Evolutionary conservation across 92 coral and sea anemone species (phyloP).

Genomic region (Siderastrea siderea): DNA sequence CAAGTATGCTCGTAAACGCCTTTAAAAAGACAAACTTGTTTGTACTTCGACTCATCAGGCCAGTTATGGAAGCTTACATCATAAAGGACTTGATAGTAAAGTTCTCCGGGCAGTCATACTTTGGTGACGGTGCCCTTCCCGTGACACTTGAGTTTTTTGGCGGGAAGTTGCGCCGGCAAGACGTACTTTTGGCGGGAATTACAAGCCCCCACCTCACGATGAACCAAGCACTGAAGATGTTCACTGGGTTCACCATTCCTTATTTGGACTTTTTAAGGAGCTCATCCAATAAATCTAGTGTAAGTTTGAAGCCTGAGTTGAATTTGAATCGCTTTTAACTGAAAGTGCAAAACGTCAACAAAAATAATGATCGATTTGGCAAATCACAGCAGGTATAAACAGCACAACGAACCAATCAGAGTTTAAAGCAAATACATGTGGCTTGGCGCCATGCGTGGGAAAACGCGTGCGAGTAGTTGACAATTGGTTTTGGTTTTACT

Average conservation of each 20-base stretch:
- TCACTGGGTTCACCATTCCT: conserved; percentile 74
- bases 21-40: conserved; percentile 76
- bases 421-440: neutral
- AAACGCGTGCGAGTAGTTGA: no score
- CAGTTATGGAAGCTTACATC: conserved; percentile 81
- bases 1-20: conserved; percentile 60
- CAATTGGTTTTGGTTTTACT: no score
- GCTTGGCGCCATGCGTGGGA: no score
- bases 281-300: conserved; percentile 53
- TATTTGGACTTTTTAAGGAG: conserved; percentile 77
- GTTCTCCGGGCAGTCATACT: conserved; percentile 82
- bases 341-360: neutral
- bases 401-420: neutral
- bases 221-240: conserved; percentile 71
- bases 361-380: neutral
- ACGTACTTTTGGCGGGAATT: conserved; percentile 82
- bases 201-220: conserved; percentile 76
- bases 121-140: conserved; percentile 68
- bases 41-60: conserved; percentile 80
- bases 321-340: neutral
- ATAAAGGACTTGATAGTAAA: conserved; percentile 76
- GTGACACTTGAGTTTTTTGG: conserved; percentile 79
- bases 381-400: neutral
- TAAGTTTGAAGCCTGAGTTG: conserved; percentile 29
- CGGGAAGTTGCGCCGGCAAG: conserved; percentile 66